A percentile compares a stretch with the other conserved stretches of the same genome.
These are phyloP conservation scores for Syngnathus rostellatus DNA, from an alignment of 2,797 vertebrate species.

Conservation along the genomic window DNA sequence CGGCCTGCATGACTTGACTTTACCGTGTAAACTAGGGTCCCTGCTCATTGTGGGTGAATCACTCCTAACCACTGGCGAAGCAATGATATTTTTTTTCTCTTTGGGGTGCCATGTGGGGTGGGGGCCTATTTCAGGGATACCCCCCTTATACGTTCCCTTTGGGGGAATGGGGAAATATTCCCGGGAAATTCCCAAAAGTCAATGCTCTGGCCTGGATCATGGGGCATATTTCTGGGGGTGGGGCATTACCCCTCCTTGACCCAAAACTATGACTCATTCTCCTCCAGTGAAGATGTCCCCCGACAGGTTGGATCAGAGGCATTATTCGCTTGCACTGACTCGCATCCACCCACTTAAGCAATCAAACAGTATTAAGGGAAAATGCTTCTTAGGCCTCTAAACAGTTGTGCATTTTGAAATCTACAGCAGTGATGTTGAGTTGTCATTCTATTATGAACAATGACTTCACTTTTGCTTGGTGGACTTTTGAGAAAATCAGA, in stretches of 20 bases:
- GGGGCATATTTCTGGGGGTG: too few relatives aligned
- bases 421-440: not conserved
- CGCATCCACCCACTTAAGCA: not conserved
- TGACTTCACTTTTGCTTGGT: not conserved
- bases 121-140: too few relatives aligned
- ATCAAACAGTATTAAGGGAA: not conserved
- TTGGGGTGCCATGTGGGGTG: too few relatives aligned
- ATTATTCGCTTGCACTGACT: not conserved
- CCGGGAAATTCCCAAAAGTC: too few relatives aligned
- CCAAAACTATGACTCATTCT: not conserved
- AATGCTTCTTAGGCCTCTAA: not conserved
- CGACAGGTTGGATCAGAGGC: not conserved
- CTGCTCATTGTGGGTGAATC: not conserved
- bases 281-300: not conserved
- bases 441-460: not conserved
- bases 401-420: not conserved
- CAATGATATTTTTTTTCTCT: too few relatives aligned
- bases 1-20: not conserved
- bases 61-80: not conserved
- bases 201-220: too few relatives aligned
- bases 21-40: not conserved
- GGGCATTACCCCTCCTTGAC: too few relatives aligned
- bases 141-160: too few relatives aligned
- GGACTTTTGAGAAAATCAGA: not conserved
- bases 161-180: too few relatives aligned